These are phyloP conservation scores for Pteronura brasiliensis DNA, from an alignment of 2,113 vertebrate species.

Conservation along the genomic window DNA sequence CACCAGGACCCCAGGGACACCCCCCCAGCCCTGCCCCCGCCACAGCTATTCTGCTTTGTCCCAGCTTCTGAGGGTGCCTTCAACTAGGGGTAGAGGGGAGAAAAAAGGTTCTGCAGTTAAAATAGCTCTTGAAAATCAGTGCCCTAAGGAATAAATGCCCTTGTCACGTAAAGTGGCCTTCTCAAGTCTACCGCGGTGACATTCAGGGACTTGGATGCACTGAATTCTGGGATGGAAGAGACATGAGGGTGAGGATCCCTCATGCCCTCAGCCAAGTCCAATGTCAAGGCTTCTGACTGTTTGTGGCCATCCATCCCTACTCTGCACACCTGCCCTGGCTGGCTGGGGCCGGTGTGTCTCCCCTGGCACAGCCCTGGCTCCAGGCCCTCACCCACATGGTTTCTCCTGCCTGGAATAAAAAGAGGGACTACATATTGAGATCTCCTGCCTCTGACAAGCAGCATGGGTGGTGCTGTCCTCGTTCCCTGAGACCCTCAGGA, in stretches of 20 bases:
- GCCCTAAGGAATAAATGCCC: conserved; percentile 41
- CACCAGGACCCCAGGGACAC: not conserved
- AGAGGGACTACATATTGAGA: not conserved
- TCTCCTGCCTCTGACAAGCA: not conserved
- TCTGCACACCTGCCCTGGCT: not conserved
- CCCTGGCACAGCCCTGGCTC: not conserved
- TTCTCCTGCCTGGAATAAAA: not conserved
- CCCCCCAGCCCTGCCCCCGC: not conserved
- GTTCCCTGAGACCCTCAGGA: not conserved
- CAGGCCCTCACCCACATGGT: not conserved
- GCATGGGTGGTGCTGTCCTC: rapidly evolving
- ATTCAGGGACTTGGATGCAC: not conserved
- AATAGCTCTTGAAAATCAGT: conserved; percentile 47
- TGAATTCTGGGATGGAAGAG: not conserved
- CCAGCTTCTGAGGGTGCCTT: conserved; percentile 15
- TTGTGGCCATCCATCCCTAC: not conserved
- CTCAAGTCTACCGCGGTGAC: not conserved
- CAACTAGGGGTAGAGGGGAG: not conserved
- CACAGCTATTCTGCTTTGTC: not conserved
- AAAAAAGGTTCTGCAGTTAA: not conserved
- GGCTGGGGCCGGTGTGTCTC: not conserved
- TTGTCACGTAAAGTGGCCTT: conserved; percentile 39
- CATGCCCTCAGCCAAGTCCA: not conserved
- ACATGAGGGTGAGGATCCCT: not conserved
- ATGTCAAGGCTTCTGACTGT: not conserved